A percentile compares a stretch with the other conserved stretches of the same genome.
Evolutionary conservation across 2,113 vertebrate genomes (phyloP).

Genomic region (Theristicus caerulescens): DNA sequence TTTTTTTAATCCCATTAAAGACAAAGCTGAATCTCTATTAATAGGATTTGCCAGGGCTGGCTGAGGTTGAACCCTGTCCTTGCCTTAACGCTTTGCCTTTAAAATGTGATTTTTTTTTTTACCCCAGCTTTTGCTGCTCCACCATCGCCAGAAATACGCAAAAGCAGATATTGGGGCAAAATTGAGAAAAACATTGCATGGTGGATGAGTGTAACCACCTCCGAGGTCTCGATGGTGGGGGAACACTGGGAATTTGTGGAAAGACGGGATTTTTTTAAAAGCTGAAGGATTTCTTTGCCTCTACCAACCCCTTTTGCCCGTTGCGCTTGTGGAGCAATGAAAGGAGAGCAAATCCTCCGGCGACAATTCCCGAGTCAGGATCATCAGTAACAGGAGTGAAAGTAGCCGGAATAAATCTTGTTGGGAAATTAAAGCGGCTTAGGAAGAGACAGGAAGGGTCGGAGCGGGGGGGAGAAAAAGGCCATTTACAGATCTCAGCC

Average conservation of each 20-base stretch:
- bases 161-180: not conserved
- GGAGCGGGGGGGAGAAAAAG: not conserved
- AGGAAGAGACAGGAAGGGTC: not conserved
- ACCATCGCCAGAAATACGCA: not conserved
- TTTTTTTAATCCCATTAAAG: not conserved
- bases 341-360: not conserved
- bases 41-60: not conserved
- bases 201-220: too few species aligned
- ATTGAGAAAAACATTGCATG: fast-evolving
- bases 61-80: not conserved
- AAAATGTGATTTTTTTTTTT: not conserved
- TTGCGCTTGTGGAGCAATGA: not conserved
- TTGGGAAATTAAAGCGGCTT: slow-evolving; percentile 57
- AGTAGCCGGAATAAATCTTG: slow-evolving; percentile 52
- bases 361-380: not conserved
- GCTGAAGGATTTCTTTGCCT: not conserved
- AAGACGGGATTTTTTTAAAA: not conserved
- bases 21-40: not conserved
- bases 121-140: not conserved
- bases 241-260: not conserved
- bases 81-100: not conserved
- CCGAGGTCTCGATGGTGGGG: fast-evolving
- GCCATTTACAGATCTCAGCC: slow-evolving; percentile 37
- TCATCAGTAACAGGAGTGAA: not conserved
- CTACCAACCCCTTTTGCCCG: not conserved